Percentiles rank a stretch among this genome's conserved stretches.
These are phyloP conservation scores for Netelia inedita DNA, from an alignment of 2,888 invertebrate genomes.

Conservation along the genomic window DNA sequence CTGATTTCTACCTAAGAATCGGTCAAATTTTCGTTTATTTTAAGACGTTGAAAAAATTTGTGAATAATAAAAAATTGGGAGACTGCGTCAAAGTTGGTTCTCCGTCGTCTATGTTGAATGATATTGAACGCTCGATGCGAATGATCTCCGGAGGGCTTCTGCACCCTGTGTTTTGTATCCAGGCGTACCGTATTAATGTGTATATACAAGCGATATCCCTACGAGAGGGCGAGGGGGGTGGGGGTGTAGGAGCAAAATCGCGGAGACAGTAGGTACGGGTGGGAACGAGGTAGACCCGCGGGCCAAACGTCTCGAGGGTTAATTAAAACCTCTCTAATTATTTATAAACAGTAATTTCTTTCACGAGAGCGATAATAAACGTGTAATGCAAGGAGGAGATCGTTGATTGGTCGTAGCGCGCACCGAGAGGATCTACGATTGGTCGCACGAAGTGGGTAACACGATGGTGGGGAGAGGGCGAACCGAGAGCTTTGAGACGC, in stretches of 20 bases:
- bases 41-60: too few relatives aligned
- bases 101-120: too few relatives aligned
- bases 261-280: constrained; percentile 57
- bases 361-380: constrained; percentile 82
- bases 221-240: constrained; percentile 32
- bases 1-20: too few relatives aligned
- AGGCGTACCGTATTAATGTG: too few relatives aligned
- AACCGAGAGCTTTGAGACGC: constrained; percentile 50
- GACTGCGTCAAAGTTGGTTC: too few relatives aligned
- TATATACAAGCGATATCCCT: not conserved
- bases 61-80: too few relatives aligned
- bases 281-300: constrained; percentile 75
- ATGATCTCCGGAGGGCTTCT: too few relatives aligned
- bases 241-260: constrained; percentile 59
- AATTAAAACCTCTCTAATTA: constrained; percentile 85
- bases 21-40: too few relatives aligned
- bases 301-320: constrained; percentile 82
- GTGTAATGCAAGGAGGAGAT: constrained; percentile 76
- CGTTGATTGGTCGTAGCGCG: constrained; percentile 74
- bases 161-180: too few relatives aligned
- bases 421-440: constrained; percentile 68
- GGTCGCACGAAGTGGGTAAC: constrained; percentile 65
- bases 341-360: constrained; percentile 85
- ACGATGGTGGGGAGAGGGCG: constrained; percentile 9
- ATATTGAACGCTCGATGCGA: too few relatives aligned